Evolutionary conservation across 2,888 invertebrate species (phyloP), one percentile per base, ranked within the genome.

Genomic region (Andrena camellia): DNA sequence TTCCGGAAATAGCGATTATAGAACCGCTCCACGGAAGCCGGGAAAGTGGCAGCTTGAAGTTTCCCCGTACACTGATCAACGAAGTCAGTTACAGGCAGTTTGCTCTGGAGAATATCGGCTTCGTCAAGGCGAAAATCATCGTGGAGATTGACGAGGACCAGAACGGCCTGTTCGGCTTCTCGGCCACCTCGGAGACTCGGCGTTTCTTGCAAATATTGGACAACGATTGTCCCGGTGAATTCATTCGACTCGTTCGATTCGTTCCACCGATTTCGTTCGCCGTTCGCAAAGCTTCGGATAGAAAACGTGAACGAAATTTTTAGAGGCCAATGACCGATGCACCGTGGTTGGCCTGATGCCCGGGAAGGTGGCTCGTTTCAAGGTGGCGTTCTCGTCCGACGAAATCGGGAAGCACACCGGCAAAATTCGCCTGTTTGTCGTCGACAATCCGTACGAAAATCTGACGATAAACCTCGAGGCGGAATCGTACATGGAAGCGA

Each of bases 401-500:
- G 83, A 88, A 50, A 86, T 91, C 59, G 91, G 92, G 2, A 88
- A 78, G 7, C 86, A 89, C 50, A 75, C 87, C 0, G 90, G 91
- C 10, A 81, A 88, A 64, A 87, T 96, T 57, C 94, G 94, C 48
- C 84, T 96, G 31, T 93, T 94, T 52, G 94, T 95, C 3, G 91
- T 94, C 13, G 94, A 95, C 87, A 96, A 96, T 93, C 95, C 95
- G 62, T 96, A 95, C 87, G 96, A 96, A 86, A 94, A 94, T 78
- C 91, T 94, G n/a, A 93, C 92, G 42, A 91, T 95, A n/a, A 92
- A 94, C 20, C 84, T 95, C 26, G 92, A 93, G 1, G 95, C 94
- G 0, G 94, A 95, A 83, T 94, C 95, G 29, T 95, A 94, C 84
- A 88, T 91, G 60, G 95, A 95, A 88, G 94, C 94, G 71, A 91